Evolutionary conservation across 2,113 vertebrate species (phyloP), one percentile per base, ranked within the genome.

Genomic region (Hassar affinis): DNA sequence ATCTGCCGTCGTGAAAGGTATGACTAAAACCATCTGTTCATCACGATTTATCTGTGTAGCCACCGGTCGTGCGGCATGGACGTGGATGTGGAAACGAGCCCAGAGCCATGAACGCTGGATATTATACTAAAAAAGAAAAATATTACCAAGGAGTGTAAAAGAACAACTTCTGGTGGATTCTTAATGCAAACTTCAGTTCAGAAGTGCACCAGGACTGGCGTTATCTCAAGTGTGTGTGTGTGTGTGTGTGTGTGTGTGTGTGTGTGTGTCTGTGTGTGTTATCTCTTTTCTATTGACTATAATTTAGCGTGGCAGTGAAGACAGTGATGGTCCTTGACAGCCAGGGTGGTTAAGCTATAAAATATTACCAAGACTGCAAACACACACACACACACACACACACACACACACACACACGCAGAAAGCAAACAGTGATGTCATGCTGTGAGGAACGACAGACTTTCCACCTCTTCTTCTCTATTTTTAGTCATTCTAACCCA

Each of bases 381-480:
- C 77, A 88, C 59, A 69, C 75, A 87, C 76, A 79, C 76, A 42
- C 38, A 42, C 38, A 42, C 38, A 68, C 82, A 86, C 85, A 89
- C 62, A 49, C 75, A 87, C 75, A 79, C 75, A 66, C 80, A 68
- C 79, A 52, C 72, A 47, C 54, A 35, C 59, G 27, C 49, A 72
- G 8, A 81, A 72, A 80, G 84, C 84, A 78, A 80, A 82, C 45
- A 84, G 57, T 81, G 82, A 85, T 27, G 59, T 85, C 82, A 86
- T 57, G 85, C 87, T 74, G 76, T 33, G 7, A 69, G 84, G 54
- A 78, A 79, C 42, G 64, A 77, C 79, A 85, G 72, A 88, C 85
- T 89, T 88, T 86, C 82, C 79, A 85, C 80, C 84, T 85, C 75
- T 72, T 72, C 45, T 69, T 61, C 54, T 87, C 88, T 89, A 88